Evolutionary conservation across 2,888 invertebrate species (phyloP), one percentile per base, ranked within the genome.

Genomic region (Aspidiotus destructor): DNA sequence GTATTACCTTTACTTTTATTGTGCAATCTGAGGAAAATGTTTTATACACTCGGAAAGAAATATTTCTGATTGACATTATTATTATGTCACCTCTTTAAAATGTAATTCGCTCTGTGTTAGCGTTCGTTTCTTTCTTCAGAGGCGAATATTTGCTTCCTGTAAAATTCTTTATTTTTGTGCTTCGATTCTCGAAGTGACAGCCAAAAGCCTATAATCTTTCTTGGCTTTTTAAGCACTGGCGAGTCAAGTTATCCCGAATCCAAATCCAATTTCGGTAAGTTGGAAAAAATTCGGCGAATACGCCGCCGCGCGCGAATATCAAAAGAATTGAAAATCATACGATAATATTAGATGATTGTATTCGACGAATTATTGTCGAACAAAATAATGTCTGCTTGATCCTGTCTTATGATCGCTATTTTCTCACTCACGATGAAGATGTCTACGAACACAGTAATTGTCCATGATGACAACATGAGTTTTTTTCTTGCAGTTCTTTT

Each of bases 171-270:
- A 40, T 17, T 48, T 65, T 65, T 57, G 65, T 65, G 48, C 58
- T 65, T 65, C 65, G 65, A 65, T 65, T 65, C 65, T 55, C 15
- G 65, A 58, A 65, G 17, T 57, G 42, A 60, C 65, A 65, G 65
- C 65, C 65, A 58, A 65, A 64, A 64, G 65, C 65, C 65, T 60
- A 65, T 60, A 65, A 65, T 65, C 54, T 65, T 65, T 65, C 65
- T 65, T 65, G 65, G 65, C 65, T 65, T 65, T 65, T 60, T 44
- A 65, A 64, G 44, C 42, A 55, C 40, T 57, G 65, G 65, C 57
- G 42, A 55, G 65, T 65, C 41, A 11, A 65, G 42, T 65, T 65
- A 44, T 57, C 55, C 15, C 16, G 10, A 55, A 42, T 65, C 13
- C 17, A 48, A 65, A 65, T 63, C 63, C 63, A 65, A 65, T 65